Evolutionary conservation across 2,113 vertebrate genomes (phyloP).

Genomic region (Pagrus major): DNA sequence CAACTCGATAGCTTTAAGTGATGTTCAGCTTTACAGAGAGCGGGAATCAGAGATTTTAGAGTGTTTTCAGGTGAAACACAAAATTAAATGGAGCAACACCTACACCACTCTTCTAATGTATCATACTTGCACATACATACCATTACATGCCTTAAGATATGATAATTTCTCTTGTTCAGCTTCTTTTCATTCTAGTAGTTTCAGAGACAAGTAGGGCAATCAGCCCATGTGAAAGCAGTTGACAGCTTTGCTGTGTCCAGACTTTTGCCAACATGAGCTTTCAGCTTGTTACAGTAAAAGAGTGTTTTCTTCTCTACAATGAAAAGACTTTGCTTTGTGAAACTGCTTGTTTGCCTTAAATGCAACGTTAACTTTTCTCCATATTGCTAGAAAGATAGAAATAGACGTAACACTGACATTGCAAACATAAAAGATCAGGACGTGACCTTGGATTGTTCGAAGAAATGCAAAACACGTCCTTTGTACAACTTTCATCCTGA

Average conservation of each 20-base stretch:
- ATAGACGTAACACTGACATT: conserved; percentile 7
- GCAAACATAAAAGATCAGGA: conserved; percentile 18
- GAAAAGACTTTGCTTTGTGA: conserved; percentile 44
- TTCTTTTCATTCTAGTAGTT: conserved; percentile 22
- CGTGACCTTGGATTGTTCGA: conserved; percentile 19
- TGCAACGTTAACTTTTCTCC: conserved; percentile 31
- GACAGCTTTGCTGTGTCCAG: conserved; percentile 73
- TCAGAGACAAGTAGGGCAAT: conserved; percentile 59
- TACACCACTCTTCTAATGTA: neutral
- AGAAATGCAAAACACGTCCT: neutral
- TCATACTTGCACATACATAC: conserved; percentile 1
- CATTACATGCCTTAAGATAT: neutral
- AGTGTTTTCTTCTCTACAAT: conserved; percentile 44
- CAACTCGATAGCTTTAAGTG: conserved; percentile 28
- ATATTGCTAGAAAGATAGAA: conserved; percentile 19
- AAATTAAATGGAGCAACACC: neutral
- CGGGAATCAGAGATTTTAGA: neutral
- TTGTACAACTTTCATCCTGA: neutral
- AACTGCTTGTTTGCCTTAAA: conserved; percentile 54
- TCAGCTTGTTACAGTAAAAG: conserved; percentile 46
- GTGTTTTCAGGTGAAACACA: conserved; percentile 34
- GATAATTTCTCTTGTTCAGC: conserved; percentile 20
- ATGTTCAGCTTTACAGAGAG: conserved; percentile 5
- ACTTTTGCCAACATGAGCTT: conserved; percentile 53
- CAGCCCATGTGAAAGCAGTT: conserved; percentile 23